These are phyloP conservation scores for Halocaridina rubra DNA, from an alignment of 2,888 invertebrate species.

Conservation along the genomic window DNA sequence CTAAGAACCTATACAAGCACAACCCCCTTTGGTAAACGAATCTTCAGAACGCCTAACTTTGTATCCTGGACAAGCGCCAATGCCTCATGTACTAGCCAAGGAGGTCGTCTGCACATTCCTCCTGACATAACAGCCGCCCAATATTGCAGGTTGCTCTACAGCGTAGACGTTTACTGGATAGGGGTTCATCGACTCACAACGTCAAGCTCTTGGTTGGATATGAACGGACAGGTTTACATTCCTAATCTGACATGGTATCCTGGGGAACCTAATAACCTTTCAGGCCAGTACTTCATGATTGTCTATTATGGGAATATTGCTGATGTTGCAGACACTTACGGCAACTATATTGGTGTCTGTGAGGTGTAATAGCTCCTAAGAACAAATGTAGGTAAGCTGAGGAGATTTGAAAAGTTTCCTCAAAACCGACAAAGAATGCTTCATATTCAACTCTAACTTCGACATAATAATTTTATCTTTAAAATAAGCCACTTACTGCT, in stretches of 20 bases:
- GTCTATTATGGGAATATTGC: background rate
- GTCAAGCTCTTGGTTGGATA: background rate
- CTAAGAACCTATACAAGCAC: background rate
- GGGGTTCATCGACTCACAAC: background rate
- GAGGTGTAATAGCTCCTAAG: too few species aligned
- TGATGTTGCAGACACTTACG: background rate
- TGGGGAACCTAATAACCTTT: background rate
- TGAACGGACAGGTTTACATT: background rate
- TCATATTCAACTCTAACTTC: too few species aligned
- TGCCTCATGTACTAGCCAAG: background rate
- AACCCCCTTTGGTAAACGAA: background rate
- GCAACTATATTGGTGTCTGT: background rate
- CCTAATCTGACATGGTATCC: background rate
- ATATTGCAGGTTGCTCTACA: background rate
- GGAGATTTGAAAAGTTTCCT: too few species aligned
- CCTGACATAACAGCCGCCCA: background rate
- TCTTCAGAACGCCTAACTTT: background rate
- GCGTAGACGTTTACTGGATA: background rate
- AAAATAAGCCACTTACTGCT: too few species aligned
- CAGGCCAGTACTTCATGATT: background rate
- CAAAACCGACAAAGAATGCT: too few species aligned
- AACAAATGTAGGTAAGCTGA: too few species aligned
- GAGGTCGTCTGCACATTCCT: background rate
- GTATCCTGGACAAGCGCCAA: background rate
- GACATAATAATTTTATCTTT: too few species aligned